A percentile compares a stretch with the other conserved stretches of the same genome.
Conservation (phyloP, 2,888 invertebrate species). For the Agrotis ipsilon region DNA sequence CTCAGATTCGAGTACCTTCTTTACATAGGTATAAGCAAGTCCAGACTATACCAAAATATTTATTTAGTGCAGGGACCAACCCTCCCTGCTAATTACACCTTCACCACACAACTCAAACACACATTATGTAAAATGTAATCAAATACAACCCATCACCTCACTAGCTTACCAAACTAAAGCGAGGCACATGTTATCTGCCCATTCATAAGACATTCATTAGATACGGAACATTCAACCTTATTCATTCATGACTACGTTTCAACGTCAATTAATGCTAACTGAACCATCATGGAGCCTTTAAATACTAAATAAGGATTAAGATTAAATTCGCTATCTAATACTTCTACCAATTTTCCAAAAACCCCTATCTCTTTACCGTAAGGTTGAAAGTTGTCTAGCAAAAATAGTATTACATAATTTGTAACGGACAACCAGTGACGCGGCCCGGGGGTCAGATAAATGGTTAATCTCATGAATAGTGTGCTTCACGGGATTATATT, state of each 20-base stretch:
- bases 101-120: constrained; percentile 15
- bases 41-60: constrained; percentile 12
- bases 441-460: constrained; percentile 65
- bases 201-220: constrained; percentile 56
- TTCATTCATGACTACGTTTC: constrained; percentile 34
- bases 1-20: too few relatives aligned
- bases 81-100: constrained; percentile 23
- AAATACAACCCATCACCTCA: constrained; percentile 34
- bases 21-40: too few relatives aligned
- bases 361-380: constrained; percentile 19
- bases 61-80: constrained; percentile 11
- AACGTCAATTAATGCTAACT: constrained; percentile 60
- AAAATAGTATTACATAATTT: constrained; percentile 64
- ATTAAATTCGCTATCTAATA: constrained; percentile 39
- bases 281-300: constrained; percentile 59
- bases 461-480: constrained; percentile 71
- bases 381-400: constrained; percentile 35
- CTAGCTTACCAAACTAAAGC: constrained; percentile 28
- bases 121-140: constrained; percentile 42
- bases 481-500: constrained; percentile 60
- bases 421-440: constrained; percentile 59
- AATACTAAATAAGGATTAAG: constrained; percentile 65
- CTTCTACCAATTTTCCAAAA: constrained; percentile 12
- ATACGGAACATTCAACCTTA: background rate
- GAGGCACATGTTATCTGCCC: constrained; percentile 36